phyloP scores from a whole-genome alignment of 2,888 invertebrate genomes.

The Parthenolecanium corni region DNA sequence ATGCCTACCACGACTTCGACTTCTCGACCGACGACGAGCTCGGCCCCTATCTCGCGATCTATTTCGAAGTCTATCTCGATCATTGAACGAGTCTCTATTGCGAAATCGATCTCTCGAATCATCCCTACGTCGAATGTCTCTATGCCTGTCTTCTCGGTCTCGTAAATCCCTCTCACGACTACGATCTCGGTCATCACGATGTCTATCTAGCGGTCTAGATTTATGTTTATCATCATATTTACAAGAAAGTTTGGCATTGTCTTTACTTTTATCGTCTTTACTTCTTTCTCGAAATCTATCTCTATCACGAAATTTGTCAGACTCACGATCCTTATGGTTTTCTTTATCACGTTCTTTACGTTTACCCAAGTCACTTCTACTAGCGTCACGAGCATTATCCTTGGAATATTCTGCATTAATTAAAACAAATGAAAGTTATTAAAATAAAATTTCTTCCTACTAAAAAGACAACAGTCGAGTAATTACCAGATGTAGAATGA shows the following conservation, averaged over 20 bases:
- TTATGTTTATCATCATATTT: constrained; percentile 27
- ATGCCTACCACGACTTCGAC: constrained; percentile 30
- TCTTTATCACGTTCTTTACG: constrained; percentile 22
- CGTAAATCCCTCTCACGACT: constrained; percentile 33
- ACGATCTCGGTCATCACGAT: constrained; percentile 32
- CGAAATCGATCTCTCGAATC: constrained; percentile 29
- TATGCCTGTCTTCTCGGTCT: constrained; percentile 31
- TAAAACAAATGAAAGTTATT: neutral
- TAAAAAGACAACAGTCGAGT: neutral
- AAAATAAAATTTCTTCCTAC: neutral
- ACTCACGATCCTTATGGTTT: constrained; percentile 24
- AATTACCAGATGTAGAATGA: constrained; percentile 17
- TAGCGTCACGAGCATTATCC: neutral
- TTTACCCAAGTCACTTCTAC: neutral
- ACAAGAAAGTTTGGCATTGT: constrained; percentile 9
- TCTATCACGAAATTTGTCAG: constrained; percentile 29
- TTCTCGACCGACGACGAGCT: constrained; percentile 22
- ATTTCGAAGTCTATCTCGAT: constrained; percentile 36
- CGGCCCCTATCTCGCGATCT: constrained; percentile 32
- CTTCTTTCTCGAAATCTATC: constrained; percentile 28
- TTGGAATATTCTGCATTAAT: neutral
- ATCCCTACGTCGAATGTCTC: constrained; percentile 31
- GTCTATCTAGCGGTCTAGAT: constrained; percentile 36
- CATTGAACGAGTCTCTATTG: constrained; percentile 36
- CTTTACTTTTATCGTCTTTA: constrained; percentile 29